Evolutionary conservation across 2,797 vertebrate genomes (phyloP).

Genomic region (Urosaurus nigricauda): DNA sequence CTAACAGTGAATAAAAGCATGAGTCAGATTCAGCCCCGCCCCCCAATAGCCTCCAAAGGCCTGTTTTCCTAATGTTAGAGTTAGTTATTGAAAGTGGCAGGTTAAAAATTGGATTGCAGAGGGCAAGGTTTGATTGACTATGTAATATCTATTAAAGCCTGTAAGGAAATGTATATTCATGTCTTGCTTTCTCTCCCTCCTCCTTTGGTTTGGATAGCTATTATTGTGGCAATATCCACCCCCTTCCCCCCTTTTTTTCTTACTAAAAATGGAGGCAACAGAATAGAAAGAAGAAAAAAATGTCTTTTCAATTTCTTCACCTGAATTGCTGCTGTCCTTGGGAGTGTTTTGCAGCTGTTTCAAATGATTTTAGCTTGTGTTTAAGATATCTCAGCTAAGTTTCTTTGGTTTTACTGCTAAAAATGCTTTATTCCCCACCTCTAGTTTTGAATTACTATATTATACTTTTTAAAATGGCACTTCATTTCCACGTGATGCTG

Average conservation of each 20-base stretch:
- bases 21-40: slow-evolving; percentile 27
- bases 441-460: not conserved
- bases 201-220: slow-evolving; percentile 21
- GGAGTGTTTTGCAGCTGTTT: not conserved
- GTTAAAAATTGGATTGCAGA: slow-evolving; percentile 65
- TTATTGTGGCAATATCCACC: slow-evolving; percentile 13
- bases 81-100: slow-evolving; percentile 67
- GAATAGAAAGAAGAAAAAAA: slow-evolving; percentile 6
- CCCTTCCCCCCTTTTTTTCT: slow-evolving; percentile 12
- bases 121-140: slow-evolving; percentile 49
- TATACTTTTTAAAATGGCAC: not conserved
- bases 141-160: slow-evolving; percentile 60
- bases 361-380: no score
- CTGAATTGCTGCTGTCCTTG: not conserved
- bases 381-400: not conserved
- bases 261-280: slow-evolving; percentile 13
- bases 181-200: slow-evolving; percentile 36
- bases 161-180: slow-evolving; percentile 40
- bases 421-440: not conserved
- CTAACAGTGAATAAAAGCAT: slow-evolving; percentile 20
- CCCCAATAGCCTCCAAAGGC: slow-evolving; percentile 53
- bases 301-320: not conserved
- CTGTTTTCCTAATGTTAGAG: slow-evolving; percentile 51
- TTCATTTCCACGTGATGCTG: not conserved
- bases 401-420: not conserved